phyloP scores from a whole-genome alignment of 2,113 vertebrate genomes.

The Cavia aperea region DNA sequence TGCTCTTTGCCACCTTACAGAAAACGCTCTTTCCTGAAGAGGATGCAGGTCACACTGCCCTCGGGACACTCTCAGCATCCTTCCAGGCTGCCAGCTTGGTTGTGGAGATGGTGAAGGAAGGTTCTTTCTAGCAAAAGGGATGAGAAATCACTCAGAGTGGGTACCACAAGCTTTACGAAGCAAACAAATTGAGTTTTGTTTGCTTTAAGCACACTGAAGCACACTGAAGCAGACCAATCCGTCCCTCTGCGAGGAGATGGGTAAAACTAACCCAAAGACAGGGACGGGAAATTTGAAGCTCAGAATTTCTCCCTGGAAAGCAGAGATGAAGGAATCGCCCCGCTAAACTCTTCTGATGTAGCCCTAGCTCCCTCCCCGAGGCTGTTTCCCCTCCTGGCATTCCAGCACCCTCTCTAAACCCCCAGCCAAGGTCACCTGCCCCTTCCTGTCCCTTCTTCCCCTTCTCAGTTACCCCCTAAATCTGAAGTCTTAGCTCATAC shows the following conservation, averaged over 20 bases:
- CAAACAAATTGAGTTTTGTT: slow-evolving; percentile 55
- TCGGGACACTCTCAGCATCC: neutral
- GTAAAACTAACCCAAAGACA: slow-evolving; percentile 58
- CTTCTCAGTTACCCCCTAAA: neutral
- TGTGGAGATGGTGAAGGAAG: neutral
- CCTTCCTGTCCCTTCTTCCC: neutral
- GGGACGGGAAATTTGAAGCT: neutral
- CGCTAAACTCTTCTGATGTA: neutral
- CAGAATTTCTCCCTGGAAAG: slow-evolving; percentile 14
- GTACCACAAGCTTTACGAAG: slow-evolving; percentile 46
- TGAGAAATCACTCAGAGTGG: neutral
- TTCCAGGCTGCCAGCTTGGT: neutral
- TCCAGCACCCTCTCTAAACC: neutral
- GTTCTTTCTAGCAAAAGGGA: neutral
- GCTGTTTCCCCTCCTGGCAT: neutral
- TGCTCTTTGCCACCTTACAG: neutral
- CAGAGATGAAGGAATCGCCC: neutral
- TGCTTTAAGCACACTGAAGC: slow-evolving; percentile 67
- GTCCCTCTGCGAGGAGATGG: slow-evolving; percentile 66
- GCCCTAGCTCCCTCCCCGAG: neutral
- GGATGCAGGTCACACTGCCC: neutral
- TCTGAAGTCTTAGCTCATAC: neutral
- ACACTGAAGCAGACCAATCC: slow-evolving; percentile 59
- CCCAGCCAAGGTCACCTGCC: neutral
- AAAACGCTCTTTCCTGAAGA: neutral